These are phyloP conservation scores for Hylaea fasciaria DNA, from an alignment of 2,888 invertebrate genomes.

Conservation along the genomic window DNA sequence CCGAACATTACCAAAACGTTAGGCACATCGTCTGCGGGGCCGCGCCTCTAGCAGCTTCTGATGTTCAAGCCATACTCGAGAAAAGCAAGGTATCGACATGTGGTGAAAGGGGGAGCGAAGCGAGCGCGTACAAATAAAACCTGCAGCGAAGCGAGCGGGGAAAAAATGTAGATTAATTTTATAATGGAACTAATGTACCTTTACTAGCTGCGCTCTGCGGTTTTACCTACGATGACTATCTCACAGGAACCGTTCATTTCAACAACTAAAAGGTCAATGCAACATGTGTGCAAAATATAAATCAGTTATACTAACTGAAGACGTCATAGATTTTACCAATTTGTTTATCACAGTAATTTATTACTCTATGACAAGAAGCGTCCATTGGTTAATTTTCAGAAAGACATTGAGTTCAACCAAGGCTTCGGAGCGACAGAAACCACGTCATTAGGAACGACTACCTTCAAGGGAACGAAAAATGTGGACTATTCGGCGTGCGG, in stretches of 20 bases:
- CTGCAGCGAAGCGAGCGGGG: not conserved
- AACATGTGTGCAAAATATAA: no score
- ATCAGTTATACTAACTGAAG: no score
- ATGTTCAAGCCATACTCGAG: constrained; percentile 64
- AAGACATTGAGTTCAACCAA: constrained; percentile 69
- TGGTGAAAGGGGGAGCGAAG: not conserved
- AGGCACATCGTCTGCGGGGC: constrained; percentile 71
- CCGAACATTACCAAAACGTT: constrained; percentile 63
- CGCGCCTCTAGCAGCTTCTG: constrained; percentile 71
- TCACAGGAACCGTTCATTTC: no score
- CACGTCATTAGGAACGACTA: constrained; percentile 63
- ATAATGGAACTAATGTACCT: no score
- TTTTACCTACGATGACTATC: no score
- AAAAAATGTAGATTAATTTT: no score
- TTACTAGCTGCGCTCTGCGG: no score
- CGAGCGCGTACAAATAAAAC: not conserved
- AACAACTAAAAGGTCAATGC: no score
- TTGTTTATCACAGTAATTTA: no score
- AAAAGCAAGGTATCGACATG: constrained; percentile 63
- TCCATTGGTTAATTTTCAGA: constrained; percentile 53
- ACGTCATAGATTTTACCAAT: no score
- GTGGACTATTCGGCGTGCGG: constrained; percentile 70
- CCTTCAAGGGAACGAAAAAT: constrained; percentile 54
- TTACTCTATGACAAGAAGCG: no score
- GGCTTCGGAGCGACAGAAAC: constrained; percentile 79